These are phyloP conservation scores for Mystacides longicornis DNA, from an alignment of 2,888 invertebrate species.

Conservation along the genomic window DNA sequence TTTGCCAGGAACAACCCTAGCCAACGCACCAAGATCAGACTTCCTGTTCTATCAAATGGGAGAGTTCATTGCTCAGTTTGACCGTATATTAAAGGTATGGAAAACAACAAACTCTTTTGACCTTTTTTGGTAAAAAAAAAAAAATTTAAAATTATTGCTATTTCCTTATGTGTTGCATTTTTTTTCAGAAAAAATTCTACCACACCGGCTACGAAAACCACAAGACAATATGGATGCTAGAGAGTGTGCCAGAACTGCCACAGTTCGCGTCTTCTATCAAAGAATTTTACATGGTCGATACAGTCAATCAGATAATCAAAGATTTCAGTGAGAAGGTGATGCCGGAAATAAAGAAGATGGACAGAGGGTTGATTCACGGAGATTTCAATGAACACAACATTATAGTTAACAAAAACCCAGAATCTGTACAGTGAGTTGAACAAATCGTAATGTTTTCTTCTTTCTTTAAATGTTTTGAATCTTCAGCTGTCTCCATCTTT, in stretches of 20 bases:
- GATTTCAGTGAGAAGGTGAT: conserved; percentile 61
- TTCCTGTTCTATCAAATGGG: conserved; percentile 66
- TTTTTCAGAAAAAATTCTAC: conserved; percentile 42
- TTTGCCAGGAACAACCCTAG: conserved; percentile 64
- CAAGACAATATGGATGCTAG: conserved; percentile 70
- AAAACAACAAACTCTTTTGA: not conserved
- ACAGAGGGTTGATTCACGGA: conserved; percentile 74
- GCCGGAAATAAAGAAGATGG: conserved; percentile 49
- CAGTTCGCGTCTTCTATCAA: conserved; percentile 64
- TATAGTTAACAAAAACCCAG: conserved; percentile 42
- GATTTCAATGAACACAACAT: conserved; percentile 90
- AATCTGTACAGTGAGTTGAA: conserved; percentile 27
- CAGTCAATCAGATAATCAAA: conserved; percentile 56
- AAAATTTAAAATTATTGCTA: not conserved
- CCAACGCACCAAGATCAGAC: conserved; percentile 51
- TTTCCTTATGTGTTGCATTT: not conserved
- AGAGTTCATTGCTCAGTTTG: conserved; percentile 60
- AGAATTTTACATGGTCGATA: conserved; percentile 49
- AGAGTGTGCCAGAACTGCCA: conserved; percentile 57
- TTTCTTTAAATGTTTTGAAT: too few species aligned
- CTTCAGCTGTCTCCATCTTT: too few species aligned
- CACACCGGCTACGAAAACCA: conserved; percentile 62
- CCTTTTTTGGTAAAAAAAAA: not conserved
- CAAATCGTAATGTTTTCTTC: too few species aligned
- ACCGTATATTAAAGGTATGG: conserved; percentile 58